Percentiles rank a stretch among this genome's conserved stretches.
Conservation (phyloP, 1,140 invertebrate species). For the Tetramorium parvispinum region DNA sequence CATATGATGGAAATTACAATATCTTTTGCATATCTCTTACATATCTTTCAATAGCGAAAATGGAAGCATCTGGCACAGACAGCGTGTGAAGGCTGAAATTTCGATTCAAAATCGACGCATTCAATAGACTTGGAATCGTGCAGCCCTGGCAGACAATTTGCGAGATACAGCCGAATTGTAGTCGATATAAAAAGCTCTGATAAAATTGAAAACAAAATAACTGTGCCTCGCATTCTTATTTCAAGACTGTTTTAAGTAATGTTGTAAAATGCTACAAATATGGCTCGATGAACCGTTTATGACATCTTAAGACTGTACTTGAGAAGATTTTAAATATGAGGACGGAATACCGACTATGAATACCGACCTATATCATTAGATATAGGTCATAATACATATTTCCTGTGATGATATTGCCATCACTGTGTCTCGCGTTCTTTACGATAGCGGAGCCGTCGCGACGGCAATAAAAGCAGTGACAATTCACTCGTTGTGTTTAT, state of each 20-base stretch:
- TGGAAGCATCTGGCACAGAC: background rate
- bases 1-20: background rate
- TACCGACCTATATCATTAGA: background rate
- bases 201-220: background rate
- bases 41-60: background rate
- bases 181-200: background rate
- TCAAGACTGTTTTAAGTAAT: no score
- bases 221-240: no score
- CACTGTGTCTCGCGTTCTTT: background rate
- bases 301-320: no score
- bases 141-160: background rate
- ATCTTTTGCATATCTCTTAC: background rate
- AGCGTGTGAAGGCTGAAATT: background rate
- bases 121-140: background rate
- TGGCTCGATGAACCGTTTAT: no score
- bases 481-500: background rate
- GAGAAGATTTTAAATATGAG: no score
- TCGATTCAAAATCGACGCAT: background rate
- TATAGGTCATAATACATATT: background rate
- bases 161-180: background rate
- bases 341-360: no score
- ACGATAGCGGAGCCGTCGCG: background rate
- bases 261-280: no score
- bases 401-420: background rate
- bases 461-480: no score